Conservation (phyloP, 37 sponge, comb jelly and placozoan genomes). For the Chondrosia reniformis region DNA sequence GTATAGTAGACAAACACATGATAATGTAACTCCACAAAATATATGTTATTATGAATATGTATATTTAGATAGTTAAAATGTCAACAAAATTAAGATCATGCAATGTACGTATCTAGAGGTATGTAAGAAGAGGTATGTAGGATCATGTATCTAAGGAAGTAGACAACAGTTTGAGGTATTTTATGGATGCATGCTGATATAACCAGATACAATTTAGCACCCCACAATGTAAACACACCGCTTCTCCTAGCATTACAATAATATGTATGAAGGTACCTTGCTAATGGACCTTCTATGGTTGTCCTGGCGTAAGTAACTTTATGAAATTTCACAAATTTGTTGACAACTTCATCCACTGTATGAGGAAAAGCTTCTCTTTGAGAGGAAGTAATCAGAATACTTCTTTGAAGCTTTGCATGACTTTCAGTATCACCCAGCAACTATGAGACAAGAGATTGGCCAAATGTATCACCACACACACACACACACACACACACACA, state of each 20-base stretch:
- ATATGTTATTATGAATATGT: no score
- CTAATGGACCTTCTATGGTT: constrained; percentile 10
- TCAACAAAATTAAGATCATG: no score
- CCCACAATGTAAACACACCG: background rate
- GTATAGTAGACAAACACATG: background rate
- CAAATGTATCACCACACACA: no score
- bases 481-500: no score
- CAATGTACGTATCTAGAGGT: no score
- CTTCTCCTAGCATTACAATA: background rate
- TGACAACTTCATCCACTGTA: background rate
- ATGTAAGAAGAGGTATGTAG: no score
- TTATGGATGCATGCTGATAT: no score
- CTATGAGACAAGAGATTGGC: no score
- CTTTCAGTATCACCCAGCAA: no score
- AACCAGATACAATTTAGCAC: background rate
- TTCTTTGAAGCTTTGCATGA: background rate
- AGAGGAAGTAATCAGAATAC: background rate
- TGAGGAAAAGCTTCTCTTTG: background rate
- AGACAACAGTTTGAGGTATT: no score
- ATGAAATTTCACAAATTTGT: background rate
- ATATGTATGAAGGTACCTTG: constrained; percentile 2
- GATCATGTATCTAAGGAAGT: no score
- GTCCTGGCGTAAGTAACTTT: background rate
- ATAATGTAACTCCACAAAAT: background rate
- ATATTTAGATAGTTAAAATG: no score